Evolutionary conservation across 92 coral and sea anemone species (phyloP).

Genomic region (Palythoa heliodiscus): DNA sequence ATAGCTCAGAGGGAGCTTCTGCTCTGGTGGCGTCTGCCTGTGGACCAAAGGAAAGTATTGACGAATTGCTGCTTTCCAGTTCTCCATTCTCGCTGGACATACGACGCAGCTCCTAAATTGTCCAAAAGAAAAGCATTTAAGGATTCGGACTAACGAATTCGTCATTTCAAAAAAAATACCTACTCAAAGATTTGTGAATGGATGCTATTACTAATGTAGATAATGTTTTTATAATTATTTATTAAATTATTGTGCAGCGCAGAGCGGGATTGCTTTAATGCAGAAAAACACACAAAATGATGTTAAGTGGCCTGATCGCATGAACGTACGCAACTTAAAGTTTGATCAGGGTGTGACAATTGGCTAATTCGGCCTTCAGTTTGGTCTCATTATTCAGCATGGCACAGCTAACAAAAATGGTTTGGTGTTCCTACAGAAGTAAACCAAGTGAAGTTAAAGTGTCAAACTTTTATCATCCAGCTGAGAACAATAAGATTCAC

Average conservation of each 20-base stretch:
- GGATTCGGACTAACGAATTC: background rate
- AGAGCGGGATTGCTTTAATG: background rate
- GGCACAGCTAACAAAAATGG: too few species aligned
- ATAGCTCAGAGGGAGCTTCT: background rate
- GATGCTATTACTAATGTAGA: background rate
- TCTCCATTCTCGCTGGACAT: conserved; percentile 24
- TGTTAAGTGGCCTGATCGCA: background rate
- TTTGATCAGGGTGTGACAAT: background rate
- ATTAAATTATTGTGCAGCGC: too few species aligned
- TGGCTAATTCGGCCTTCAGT: too few species aligned
- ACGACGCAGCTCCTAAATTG: conserved; percentile 18
- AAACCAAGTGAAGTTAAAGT: too few species aligned
- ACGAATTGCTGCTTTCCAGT: background rate
- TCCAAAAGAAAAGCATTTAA: background rate
- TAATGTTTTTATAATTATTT: too few species aligned
- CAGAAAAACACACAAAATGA: background rate
- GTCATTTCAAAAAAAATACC: background rate
- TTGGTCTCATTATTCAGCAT: too few species aligned
- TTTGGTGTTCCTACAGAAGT: too few species aligned
- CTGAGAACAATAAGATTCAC: too few species aligned
- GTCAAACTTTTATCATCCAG: too few species aligned
- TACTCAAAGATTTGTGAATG: background rate
- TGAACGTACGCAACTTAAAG: too few species aligned
- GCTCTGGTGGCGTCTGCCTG: background rate
- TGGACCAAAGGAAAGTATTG: conserved; percentile 18